phyloP scores from a whole-genome alignment of 1,140 invertebrate species.

The Drosophila gunungcola region DNA sequence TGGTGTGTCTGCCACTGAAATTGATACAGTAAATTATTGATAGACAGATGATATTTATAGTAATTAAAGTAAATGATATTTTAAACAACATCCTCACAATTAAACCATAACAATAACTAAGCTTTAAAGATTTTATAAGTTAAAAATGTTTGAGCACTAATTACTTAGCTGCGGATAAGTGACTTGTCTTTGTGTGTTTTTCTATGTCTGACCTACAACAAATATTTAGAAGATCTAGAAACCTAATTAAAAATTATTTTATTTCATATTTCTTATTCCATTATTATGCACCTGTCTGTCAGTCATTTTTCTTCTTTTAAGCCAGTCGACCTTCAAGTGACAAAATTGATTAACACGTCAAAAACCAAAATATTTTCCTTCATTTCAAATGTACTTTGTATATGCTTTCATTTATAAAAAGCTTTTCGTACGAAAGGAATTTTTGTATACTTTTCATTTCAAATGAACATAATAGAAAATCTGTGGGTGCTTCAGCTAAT shows the following conservation, averaged over 20 bases:
- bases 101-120: constrained; percentile 13
- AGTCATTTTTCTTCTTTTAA: constrained; percentile 5
- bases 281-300: constrained; percentile 20
- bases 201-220: constrained; percentile 1
- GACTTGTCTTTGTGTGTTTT: not conserved
- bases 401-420: constrained; percentile 23
- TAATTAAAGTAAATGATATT: constrained; percentile 21
- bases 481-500: constrained; percentile 15
- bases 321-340: constrained; percentile 44
- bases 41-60: constrained; percentile 23
- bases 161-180: no score
- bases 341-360: constrained; percentile 55
- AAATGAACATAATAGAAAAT: not conserved
- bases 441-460: not conserved
- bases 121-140: constrained; percentile 15
- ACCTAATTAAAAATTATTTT: constrained; percentile 19
- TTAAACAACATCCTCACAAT: constrained; percentile 13
- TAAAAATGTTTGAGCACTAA: constrained; percentile 7
- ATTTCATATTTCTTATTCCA: constrained; percentile 29
- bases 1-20: constrained; percentile 37
- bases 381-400: constrained; percentile 4
- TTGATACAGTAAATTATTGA: constrained; percentile 54
- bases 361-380: constrained; percentile 34
- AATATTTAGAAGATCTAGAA: no score
- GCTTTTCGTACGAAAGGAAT: constrained; percentile 10